Conservation (phyloP, 1,140 invertebrate species). For the Thaumatotibia leucotreta region DNA sequence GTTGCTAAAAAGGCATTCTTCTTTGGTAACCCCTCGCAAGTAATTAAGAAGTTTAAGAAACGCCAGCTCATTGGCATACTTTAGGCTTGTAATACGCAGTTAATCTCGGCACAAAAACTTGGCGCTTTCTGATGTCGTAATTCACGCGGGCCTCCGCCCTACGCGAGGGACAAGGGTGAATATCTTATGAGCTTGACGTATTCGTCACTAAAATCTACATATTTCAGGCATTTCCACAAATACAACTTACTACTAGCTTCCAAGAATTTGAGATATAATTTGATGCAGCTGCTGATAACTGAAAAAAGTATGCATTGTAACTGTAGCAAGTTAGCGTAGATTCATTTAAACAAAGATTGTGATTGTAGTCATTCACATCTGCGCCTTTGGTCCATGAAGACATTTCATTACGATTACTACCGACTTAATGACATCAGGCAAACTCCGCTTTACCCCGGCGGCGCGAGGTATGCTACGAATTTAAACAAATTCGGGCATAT, state of each 20-base stretch:
- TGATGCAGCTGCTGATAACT: neutral
- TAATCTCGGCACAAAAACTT: slow-evolving; percentile 64
- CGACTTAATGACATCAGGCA: slow-evolving; percentile 50
- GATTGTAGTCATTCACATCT: slow-evolving; percentile 28
- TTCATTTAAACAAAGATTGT: slow-evolving; percentile 39
- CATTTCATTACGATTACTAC: slow-evolving; percentile 58
- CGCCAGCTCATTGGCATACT: slow-evolving; percentile 63
- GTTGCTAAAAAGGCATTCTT: slow-evolving; percentile 32
- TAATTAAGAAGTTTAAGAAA: slow-evolving; percentile 60
- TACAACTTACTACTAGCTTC: neutral
- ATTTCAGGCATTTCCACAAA: slow-evolving; percentile 19
- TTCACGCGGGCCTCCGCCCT: slow-evolving; percentile 44
- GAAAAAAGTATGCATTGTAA: neutral
- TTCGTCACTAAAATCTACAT: slow-evolving; percentile 57
- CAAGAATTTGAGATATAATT: neutral
- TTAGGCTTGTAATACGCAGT: slow-evolving; percentile 63
- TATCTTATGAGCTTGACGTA: slow-evolving; percentile 58
- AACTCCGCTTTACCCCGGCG: slow-evolving; percentile 32
- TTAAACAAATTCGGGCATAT: slow-evolving; percentile 52
- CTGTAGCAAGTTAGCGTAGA: neutral
- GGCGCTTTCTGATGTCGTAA: slow-evolving; percentile 57
- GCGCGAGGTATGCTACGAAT: slow-evolving; percentile 43
- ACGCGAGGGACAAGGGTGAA: slow-evolving; percentile 53
- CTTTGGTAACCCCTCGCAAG: slow-evolving; percentile 35
- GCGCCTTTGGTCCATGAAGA: slow-evolving; percentile 38